Conservation (phyloP, 1,140 invertebrate genomes). For the Reticulitermes speratus region DNA sequence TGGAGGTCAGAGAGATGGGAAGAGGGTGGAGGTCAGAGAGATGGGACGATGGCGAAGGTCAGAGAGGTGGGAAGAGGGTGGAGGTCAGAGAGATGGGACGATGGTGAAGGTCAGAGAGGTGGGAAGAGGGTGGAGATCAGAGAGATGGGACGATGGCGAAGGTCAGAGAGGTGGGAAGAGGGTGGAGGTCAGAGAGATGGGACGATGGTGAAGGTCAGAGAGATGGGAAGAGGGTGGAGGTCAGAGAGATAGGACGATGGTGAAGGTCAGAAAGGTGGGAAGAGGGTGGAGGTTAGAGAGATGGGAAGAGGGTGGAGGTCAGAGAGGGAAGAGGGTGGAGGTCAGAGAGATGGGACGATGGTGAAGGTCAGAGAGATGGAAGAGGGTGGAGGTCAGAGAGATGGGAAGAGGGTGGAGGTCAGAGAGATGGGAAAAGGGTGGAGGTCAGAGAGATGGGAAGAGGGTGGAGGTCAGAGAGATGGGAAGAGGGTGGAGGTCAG, state of each 20-base stretch:
- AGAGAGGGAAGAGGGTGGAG: neutral
- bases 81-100: neutral
- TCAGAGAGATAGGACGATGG: no score
- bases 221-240: no score
- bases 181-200: neutral
- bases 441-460: neutral
- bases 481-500: neutral
- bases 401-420: neutral
- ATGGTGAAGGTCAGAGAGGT: no score
- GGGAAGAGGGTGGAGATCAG: neutral
- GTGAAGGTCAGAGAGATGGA: no score
- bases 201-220: neutral
- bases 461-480: neutral
- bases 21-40: no score
- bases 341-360: neutral
- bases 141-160: no score
- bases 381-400: no score
- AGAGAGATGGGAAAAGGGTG: neutral
- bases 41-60: no score
- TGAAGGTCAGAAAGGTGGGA: no score
- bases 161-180: no score
- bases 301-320: neutral
- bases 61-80: no score
- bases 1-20: no score
- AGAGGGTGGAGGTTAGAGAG: neutral